Conservation (phyloP, 2,888 invertebrate species). For the Dioctria rufipes region DNA sequence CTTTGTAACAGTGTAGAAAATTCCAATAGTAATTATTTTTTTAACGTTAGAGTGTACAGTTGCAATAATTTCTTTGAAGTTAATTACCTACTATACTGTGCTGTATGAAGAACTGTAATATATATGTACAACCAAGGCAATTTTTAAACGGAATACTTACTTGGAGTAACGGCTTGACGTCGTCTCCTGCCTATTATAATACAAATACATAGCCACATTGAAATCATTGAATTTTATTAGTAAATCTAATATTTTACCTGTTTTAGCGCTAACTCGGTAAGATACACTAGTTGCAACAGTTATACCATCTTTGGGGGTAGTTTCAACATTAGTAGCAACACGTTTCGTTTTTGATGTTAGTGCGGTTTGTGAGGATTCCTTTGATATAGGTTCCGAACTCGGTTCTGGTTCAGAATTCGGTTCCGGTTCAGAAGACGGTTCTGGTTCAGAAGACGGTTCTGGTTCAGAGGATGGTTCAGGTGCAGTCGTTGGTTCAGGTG, state of each 20-base stretch:
- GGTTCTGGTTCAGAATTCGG: constrained; percentile 69
- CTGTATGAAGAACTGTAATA: neutral
- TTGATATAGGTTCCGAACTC: constrained; percentile 66
- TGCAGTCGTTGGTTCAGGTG: constrained; percentile 68
- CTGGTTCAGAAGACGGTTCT: constrained; percentile 69
- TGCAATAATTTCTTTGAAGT: too few relatives aligned
- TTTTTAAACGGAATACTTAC: constrained; percentile 46
- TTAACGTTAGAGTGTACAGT: too few relatives aligned
- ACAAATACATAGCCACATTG: constrained; percentile 46
- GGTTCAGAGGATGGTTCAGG: constrained; percentile 71
- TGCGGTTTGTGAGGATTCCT: constrained; percentile 60
- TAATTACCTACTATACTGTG: neutral
- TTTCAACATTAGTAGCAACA: constrained; percentile 73
- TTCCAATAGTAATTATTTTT: neutral
- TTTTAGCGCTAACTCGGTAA: constrained; percentile 80
- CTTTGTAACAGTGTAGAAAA: neutral
- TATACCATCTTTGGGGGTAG: constrained; percentile 75
- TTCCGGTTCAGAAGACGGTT: constrained; percentile 71
- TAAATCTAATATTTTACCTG: constrained; percentile 61
- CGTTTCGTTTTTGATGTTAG: constrained; percentile 73
- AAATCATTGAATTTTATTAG: too few relatives aligned
- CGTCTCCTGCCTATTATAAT: constrained; percentile 63
- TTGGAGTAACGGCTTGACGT: constrained; percentile 61
- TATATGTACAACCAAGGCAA: neutral
- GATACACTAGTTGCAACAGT: constrained; percentile 86